phyloP scores from a whole-genome alignment of 1,140 invertebrate genomes.

The Drosophila bocki region DNA sequence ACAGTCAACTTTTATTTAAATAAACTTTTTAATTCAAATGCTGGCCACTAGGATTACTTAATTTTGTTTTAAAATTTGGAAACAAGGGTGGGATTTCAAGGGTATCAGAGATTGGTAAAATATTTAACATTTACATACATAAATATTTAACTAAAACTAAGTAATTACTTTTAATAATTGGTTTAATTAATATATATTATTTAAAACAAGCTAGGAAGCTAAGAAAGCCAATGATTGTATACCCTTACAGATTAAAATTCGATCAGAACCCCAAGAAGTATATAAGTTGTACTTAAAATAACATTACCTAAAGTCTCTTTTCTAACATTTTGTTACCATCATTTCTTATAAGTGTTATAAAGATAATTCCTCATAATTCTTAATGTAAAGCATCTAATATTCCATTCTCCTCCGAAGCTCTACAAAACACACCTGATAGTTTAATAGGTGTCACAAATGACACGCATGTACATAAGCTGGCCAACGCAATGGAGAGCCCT shows the following conservation, averaged over 20 bases:
- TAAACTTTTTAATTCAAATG: slow-evolving; percentile 2
- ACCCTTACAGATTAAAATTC: no score
- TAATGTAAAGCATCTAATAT: background rate
- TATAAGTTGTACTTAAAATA: background rate
- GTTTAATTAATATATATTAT: background rate
- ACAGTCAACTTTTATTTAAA: slow-evolving; percentile 7
- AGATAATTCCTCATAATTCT: background rate
- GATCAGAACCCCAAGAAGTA: background rate
- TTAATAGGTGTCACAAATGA: slow-evolving; percentile 32
- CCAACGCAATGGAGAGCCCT: slow-evolving; percentile 4
- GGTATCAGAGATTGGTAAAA: background rate
- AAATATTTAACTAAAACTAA: background rate
- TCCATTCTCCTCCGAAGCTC: background rate
- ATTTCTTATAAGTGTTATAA: no score
- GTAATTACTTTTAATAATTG: background rate
- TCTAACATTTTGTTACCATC: background rate
- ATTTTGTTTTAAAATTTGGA: background rate
- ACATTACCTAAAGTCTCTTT: background rate
- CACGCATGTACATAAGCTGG: slow-evolving; percentile 6
- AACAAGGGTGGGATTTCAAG: background rate
- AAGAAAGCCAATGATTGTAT: no score
- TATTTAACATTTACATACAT: no score
- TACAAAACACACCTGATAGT: slow-evolving; percentile 11
- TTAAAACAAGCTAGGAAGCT: no score
- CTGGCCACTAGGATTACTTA: background rate